These are phyloP conservation scores for Clunio marinus DNA, from an alignment of 2,888 invertebrate species.

Conservation along the genomic window DNA sequence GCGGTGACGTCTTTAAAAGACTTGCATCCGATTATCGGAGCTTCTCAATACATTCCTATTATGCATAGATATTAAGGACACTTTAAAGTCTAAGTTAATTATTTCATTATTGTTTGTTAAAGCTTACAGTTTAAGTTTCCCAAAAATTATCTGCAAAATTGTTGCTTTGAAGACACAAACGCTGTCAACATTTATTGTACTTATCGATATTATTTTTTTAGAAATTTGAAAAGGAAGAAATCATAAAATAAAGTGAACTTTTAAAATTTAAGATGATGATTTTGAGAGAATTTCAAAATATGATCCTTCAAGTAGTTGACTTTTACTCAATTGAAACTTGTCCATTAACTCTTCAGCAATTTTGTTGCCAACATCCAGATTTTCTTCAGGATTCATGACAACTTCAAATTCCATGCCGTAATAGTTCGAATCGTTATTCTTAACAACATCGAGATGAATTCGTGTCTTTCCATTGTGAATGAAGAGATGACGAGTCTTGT, in stretches of 20 bases:
- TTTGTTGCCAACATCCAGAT: constrained; percentile 54
- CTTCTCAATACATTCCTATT: too few relatives aligned
- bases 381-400: constrained; percentile 54
- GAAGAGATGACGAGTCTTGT: constrained; percentile 71
- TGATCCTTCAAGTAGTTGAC: constrained; percentile 55
- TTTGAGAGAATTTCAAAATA: constrained; percentile 58
- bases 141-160: too few relatives aligned
- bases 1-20: too few relatives aligned
- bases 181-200: too few relatives aligned
- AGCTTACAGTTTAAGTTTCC: too few relatives aligned
- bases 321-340: constrained; percentile 52
- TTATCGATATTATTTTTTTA: background rate
- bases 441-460: constrained; percentile 82
- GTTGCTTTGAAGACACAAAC: too few relatives aligned
- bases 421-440: constrained; percentile 46
- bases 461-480: constrained; percentile 74
- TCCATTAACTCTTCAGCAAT: constrained; percentile 57
- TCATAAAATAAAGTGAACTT: background rate
- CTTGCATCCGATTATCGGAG: too few relatives aligned
- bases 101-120: too few relatives aligned
- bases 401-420: constrained; percentile 68
- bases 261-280: background rate
- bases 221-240: background rate
- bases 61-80: too few relatives aligned
- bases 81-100: too few relatives aligned